Percentiles rank a stretch among this genome's conserved stretches.
Evolutionary conservation across 2,113 vertebrate species (phyloP).

Genomic region (Tachycineta bicolor): DNA sequence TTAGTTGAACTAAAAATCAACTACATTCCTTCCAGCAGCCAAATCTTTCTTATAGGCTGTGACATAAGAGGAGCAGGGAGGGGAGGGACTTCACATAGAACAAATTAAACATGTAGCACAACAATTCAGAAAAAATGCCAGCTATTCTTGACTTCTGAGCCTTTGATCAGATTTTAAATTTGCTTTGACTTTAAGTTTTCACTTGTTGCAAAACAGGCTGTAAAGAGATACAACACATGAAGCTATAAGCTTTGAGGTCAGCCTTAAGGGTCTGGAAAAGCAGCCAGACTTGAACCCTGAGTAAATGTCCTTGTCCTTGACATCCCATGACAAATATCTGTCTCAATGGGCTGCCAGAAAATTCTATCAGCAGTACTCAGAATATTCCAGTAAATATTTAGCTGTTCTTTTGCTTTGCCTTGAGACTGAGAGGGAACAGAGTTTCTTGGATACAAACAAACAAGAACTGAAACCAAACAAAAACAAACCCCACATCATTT

Average conservation of each 20-base stretch:
- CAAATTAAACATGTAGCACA: not conserved
- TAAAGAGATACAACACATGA: not conserved
- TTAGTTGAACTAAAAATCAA: not conserved
- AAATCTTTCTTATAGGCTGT: not conserved
- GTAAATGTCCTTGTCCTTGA: not conserved
- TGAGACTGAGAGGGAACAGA: not conserved
- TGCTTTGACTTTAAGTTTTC: not conserved
- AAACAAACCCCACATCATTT: not conserved
- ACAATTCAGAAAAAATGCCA: not conserved
- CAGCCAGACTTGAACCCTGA: not conserved
- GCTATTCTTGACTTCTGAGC: not conserved
- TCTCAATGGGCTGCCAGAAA: not conserved
- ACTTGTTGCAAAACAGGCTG: not conserved
- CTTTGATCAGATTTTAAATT: not conserved
- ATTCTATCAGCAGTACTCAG: not conserved
- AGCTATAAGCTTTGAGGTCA: not conserved
- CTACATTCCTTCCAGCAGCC: not conserved
- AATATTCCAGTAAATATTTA: not conserved
- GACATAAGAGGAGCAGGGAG: not conserved
- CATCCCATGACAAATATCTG: not conserved
- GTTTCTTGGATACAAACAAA: not conserved
- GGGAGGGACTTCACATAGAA: accelerated
- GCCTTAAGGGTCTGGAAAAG: not conserved
- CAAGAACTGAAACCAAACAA: not conserved
- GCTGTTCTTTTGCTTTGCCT: not conserved